These are phyloP conservation scores for Scelioninae gen. 1 DNA, from an alignment of 2,888 invertebrate species.

Conservation along the genomic window DNA sequence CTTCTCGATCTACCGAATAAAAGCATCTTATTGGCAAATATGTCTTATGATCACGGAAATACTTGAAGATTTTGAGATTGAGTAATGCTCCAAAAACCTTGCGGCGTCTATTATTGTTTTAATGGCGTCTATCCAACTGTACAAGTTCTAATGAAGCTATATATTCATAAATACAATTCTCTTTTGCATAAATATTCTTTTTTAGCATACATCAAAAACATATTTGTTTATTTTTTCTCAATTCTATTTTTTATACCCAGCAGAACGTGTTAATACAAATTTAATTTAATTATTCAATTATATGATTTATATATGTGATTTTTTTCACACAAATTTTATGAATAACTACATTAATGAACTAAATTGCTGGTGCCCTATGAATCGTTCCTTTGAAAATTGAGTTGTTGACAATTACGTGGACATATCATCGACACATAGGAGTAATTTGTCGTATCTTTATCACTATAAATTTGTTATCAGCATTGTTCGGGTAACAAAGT, in stretches of 20 bases:
- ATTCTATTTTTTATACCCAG: too few relatives aligned
- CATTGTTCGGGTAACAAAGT: constrained; percentile 36
- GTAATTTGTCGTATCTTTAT: constrained; percentile 52
- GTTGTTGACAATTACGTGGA: constrained; percentile 13
- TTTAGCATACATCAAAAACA: too few relatives aligned
- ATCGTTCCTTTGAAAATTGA: constrained; percentile 23
- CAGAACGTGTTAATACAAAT: too few relatives aligned
- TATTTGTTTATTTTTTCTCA: too few relatives aligned
- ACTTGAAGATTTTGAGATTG: constrained; percentile 47
- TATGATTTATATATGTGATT: too few relatives aligned
- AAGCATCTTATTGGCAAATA: constrained; percentile 40
- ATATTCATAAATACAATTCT: not conserved
- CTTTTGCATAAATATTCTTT: too few relatives aligned
- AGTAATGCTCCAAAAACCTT: constrained; percentile 58
- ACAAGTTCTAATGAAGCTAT: constrained; percentile 9
- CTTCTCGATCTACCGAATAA: constrained; percentile 34
- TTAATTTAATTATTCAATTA: too few relatives aligned
- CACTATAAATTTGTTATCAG: constrained; percentile 49
- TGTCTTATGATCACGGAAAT: constrained; percentile 24
- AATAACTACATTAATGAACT: too few relatives aligned
- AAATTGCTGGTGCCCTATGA: not conserved
- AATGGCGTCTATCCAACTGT: constrained; percentile 65
- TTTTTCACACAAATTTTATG: too few relatives aligned
- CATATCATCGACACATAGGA: constrained; percentile 41
- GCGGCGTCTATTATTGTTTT: constrained; percentile 64